A percentile compares a stretch with the other conserved stretches of the same genome.
phyloP scores from a whole-genome alignment of 1,140 invertebrate genomes.

The Drosophila pseudoobscura region DNA sequence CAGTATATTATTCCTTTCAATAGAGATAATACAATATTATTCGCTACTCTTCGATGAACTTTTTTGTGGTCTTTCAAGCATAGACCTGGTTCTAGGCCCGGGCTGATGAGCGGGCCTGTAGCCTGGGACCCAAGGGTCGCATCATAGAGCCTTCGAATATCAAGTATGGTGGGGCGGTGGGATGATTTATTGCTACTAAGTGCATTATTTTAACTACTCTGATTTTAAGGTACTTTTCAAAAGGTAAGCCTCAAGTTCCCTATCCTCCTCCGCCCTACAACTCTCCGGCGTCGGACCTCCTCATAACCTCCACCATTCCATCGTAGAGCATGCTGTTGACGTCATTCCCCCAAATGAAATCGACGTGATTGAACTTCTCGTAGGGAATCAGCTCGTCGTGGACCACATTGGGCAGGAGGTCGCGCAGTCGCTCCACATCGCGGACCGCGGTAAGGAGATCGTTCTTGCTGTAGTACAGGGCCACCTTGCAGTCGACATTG shows the following conservation, averaged over 20 bases:
- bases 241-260: background rate
- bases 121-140: too few species aligned
- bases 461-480: slow-evolving; percentile 58
- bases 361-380: slow-evolving; percentile 84
- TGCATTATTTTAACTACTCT: too few species aligned
- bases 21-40: too few species aligned
- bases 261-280: slow-evolving; percentile 9
- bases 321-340: slow-evolving; percentile 81
- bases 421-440: slow-evolving; percentile 75
- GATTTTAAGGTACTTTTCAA: too few species aligned
- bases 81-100: too few species aligned
- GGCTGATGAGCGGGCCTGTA: too few species aligned
- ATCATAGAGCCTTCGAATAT: too few species aligned
- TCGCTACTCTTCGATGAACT: too few species aligned
- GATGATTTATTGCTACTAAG: too few species aligned
- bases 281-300: slow-evolving; percentile 46
- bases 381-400: slow-evolving; percentile 77
- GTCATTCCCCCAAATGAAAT: slow-evolving; percentile 84
- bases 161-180: too few species aligned
- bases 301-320: slow-evolving; percentile 77
- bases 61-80: too few species aligned
- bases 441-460: slow-evolving; percentile 35
- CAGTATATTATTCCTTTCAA: too few species aligned
- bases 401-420: slow-evolving; percentile 82
- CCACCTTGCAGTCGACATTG: slow-evolving; percentile 60